Evolutionary conservation across 1,140 invertebrate species (phyloP).

Genomic region (Drosophila ironensis): DNA sequence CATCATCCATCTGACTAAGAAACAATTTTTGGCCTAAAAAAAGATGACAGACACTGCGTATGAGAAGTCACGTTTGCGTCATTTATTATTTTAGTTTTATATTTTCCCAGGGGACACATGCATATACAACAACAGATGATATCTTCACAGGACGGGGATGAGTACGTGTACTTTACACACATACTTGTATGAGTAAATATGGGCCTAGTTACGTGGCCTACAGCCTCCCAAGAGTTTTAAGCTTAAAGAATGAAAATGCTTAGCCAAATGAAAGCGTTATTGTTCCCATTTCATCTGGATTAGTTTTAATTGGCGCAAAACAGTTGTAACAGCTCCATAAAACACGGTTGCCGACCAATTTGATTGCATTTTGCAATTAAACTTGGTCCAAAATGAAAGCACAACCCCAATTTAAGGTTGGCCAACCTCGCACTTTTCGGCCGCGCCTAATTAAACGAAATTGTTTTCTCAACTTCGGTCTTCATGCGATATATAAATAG

Average conservation of each 20-base stretch:
- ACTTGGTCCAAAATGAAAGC: constrained; percentile 25
- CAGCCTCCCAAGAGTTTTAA: constrained; percentile 10
- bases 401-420: constrained; percentile 32
- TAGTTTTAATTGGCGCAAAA: constrained; percentile 41
- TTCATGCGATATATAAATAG: constrained; percentile 36
- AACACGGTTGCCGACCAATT: constrained; percentile 26
- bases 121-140: constrained; percentile 29
- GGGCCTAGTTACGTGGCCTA: constrained; percentile 32
- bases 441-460: constrained; percentile 39
- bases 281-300: constrained; percentile 18
- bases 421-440: constrained; percentile 1
- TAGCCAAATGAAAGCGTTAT: neutral
- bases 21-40: constrained; percentile 26
- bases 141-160: constrained; percentile 5
- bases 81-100: constrained; percentile 69
- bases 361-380: constrained; percentile 49
- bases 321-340: constrained; percentile 36
- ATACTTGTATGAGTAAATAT: constrained; percentile 11
- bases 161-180: too few species aligned
- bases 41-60: constrained; percentile 40
- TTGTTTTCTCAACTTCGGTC: constrained; percentile 38
- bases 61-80: constrained; percentile 57
- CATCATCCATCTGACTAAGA: constrained; percentile 10
- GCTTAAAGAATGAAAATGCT: constrained; percentile 13
- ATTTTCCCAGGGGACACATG: constrained; percentile 48